Evolutionary conservation across 2,888 invertebrate genomes (phyloP).

Genomic region (Drosophila imparisetae): DNA sequence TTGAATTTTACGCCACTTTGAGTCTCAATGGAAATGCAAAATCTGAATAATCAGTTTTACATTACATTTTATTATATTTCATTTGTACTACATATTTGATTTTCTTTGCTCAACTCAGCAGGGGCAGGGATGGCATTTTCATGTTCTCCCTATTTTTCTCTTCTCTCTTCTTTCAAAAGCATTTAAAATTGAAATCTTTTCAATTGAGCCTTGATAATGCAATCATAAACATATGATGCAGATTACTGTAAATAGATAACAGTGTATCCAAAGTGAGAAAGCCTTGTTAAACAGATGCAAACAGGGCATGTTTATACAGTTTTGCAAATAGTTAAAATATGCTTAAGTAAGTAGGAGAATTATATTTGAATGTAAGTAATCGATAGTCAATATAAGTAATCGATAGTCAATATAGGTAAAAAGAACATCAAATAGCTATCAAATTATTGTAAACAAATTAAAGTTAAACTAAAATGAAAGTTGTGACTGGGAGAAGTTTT

Average conservation of each 20-base stretch:
- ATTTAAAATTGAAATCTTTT: not conserved
- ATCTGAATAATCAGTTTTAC: constrained; percentile 54
- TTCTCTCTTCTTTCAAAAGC: not conserved
- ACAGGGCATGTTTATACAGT: not conserved
- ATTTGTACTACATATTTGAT: constrained; percentile 30
- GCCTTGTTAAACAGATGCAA: not conserved
- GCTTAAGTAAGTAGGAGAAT: too few species aligned
- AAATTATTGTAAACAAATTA: not conserved
- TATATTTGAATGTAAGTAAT: too few species aligned
- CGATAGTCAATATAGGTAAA: not conserved
- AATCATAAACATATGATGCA: not conserved
- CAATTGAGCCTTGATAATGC: not conserved
- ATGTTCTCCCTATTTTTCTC: not conserved
- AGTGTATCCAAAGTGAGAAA: not conserved
- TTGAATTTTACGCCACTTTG: constrained; percentile 66
- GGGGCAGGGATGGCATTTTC: not conserved
- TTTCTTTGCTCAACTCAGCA: not conserved
- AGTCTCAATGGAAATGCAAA: constrained; percentile 45
- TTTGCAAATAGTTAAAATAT: not conserved
- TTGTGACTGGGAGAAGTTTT: not conserved
- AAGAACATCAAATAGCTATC: too few species aligned
- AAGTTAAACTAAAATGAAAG: not conserved
- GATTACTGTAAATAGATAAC: not conserved
- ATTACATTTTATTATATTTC: constrained; percentile 46
- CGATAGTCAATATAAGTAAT: not conserved